Evolutionary conservation across 2,888 invertebrate genomes (phyloP).

Genomic region (Diplazon laetatorius): DNA sequence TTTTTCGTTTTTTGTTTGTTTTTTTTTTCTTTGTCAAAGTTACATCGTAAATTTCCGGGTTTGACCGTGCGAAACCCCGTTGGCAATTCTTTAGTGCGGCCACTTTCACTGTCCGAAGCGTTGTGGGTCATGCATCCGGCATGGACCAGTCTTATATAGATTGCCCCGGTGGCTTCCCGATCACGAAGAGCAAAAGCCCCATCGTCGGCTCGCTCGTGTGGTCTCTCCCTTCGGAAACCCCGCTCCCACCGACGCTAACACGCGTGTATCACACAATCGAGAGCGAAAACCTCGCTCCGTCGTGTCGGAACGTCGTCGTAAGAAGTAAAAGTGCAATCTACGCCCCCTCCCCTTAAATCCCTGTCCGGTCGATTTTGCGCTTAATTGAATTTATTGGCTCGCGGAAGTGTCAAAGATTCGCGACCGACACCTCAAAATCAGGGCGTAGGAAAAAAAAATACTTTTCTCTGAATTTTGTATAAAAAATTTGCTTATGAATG

Average conservation of each 20-base stretch:
- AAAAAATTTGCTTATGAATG: no score
- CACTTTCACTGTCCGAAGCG: slow-evolving; percentile 79
- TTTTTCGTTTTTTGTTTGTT: slow-evolving; percentile 1
- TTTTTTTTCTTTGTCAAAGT: neutral
- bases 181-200: no score
- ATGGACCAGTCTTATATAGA: slow-evolving; percentile 79
- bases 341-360: no score
- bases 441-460: neutral
- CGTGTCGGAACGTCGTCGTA: neutral
- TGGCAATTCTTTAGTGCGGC: slow-evolving; percentile 68
- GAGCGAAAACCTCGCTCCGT: neutral
- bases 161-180: slow-evolving; percentile 66
- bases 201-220: no score
- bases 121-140: slow-evolving; percentile 79
- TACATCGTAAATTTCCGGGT: slow-evolving; percentile 27
- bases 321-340: slow-evolving; percentile 71
- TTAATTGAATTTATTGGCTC: slow-evolving; percentile 55
- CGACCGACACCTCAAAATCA: slow-evolving; percentile 1
- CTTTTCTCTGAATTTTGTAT: no score
- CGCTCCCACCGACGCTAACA: slow-evolving; percentile 69
- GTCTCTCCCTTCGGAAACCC: slow-evolving; percentile 39
- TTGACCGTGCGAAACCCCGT: slow-evolving; percentile 8
- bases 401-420: slow-evolving; percentile 43
- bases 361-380: slow-evolving; percentile 59
- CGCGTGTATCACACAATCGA: slow-evolving; percentile 65